Base-by-base conservation (phyloP, 2,888 invertebrate genomes). In the Caenorhabditis imperialis region DNA sequence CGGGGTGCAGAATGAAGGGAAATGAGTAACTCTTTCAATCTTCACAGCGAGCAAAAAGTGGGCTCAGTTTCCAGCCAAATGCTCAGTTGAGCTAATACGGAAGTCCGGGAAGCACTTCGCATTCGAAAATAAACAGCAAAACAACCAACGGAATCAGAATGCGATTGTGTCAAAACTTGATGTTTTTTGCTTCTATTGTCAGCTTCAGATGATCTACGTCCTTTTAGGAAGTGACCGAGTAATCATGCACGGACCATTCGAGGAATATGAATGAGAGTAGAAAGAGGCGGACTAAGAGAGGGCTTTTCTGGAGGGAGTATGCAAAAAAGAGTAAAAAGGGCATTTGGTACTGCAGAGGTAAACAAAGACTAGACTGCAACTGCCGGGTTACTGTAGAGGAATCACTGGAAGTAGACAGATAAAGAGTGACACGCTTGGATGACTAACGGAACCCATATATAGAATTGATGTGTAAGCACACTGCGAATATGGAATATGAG, bases 1-100 rank as follows among this genome's bases (percentile, higher is more conserved):
- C 40, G 20, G n/a, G 20, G n/a, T 16, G 3, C 14, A 16, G 16
- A 3, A 20, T 20, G 7, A 40, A 16, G 18, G 40, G 40, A 40
- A 40, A 40, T 40, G 40, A n/a, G n/a, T n/a, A n/a, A n/a, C n/a
- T n/a, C n/a, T n/a, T n/a, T n/a, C n/a, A n/a, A n/a, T n/a, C n/a
- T n/a, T n/a, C n/a, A n/a, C n/a, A n/a, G n/a, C n/a, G n/a, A n/a
- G n/a, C n/a, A 40, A 40, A 40, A 14, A 16, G 16, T 8, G 18
- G 14, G 40, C 18, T 20, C 18, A 40, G 18, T 40, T 40, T 40
- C 40, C 40, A 40, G n/a, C n/a, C n/a, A 40, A 40, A 40, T 40
- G 40, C 40, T 18, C 22, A n/a, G n/a, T 7, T 4, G 25, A 18
- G 30, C 47, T 48, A 38, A 48, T 58, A 48, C 48, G 48, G 62